Evolutionary conservation across 2,888 invertebrate genomes (phyloP).

Genomic region (Zeuzera pyrina): DNA sequence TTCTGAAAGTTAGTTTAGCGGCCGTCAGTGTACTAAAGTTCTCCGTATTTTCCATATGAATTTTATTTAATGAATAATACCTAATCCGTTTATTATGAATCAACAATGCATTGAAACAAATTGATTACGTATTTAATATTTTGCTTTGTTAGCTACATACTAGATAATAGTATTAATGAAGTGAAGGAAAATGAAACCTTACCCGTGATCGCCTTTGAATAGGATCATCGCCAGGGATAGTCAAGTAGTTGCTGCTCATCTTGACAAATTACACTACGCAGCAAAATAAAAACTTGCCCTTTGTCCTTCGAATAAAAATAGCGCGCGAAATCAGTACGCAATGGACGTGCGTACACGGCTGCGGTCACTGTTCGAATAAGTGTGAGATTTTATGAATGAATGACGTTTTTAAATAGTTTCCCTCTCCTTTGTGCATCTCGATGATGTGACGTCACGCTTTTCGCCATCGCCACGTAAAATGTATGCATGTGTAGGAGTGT

Average conservation of each 20-base stretch:
- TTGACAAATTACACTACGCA: constrained; percentile 33
- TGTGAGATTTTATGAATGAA: constrained; percentile 55
- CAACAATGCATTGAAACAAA: no score
- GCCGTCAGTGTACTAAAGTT: no score
- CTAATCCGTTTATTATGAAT: no score
- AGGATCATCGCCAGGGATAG: constrained; percentile 57
- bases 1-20: no score
- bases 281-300: no score
- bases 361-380: constrained; percentile 41
- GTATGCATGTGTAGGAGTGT: constrained; percentile 34
- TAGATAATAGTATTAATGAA: no score
- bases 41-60: no score
- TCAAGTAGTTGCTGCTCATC: constrained; percentile 67
- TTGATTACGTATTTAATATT: neutral
- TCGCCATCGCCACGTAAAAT: constrained; percentile 10
- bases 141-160: neutral
- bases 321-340: constrained; percentile 18
- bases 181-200: constrained; percentile 27
- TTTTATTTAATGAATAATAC: no score
- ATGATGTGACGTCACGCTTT: constrained; percentile 33
- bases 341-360: constrained; percentile 53
- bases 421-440: no score
- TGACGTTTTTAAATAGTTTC: constrained; percentile 61
- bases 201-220: constrained; percentile 57
- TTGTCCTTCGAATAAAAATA: no score